phyloP scores from a whole-genome alignment of 2,113 vertebrate genomes.

The Pluvianellus socialis region DNA sequence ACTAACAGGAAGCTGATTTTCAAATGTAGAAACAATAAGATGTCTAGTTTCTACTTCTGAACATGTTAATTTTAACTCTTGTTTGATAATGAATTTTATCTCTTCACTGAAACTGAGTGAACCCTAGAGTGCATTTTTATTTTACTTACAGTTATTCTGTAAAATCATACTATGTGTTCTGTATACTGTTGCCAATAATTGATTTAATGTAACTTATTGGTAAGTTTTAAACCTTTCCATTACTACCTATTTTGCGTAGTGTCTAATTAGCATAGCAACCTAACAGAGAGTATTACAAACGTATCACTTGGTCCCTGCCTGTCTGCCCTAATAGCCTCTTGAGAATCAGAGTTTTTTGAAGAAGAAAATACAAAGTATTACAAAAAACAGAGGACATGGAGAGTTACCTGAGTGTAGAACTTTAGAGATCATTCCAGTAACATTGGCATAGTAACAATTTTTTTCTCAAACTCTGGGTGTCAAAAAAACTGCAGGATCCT shows the following conservation, averaged over 20 bases:
- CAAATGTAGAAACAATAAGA: neutral
- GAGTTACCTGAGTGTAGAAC: neutral
- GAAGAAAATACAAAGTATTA: neutral
- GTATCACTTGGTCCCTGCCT: neutral
- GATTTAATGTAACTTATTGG: neutral
- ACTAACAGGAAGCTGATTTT: neutral
- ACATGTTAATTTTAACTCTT: neutral
- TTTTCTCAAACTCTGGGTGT: neutral
- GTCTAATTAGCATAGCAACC: neutral
- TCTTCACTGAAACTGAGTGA: neutral
- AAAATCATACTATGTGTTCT: neutral
- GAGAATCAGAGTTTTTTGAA: neutral
- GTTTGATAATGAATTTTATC: neutral
- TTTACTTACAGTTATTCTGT: neutral
- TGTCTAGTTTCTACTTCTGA: neutral
- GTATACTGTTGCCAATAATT: neutral
- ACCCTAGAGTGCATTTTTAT: neutral
- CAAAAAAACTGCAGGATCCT: neutral
- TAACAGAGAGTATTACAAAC: neutral
- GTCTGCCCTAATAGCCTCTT: neutral
- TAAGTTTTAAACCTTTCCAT: neutral
- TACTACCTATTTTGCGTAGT: neutral
- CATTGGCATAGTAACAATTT: neutral
- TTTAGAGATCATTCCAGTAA: neutral
- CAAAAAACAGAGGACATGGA: neutral